Percentiles rank a stretch among this genome's conserved stretches.
Conservation (phyloP, 2,113 vertebrate genomes). For the Alligator sinensis region DNA sequence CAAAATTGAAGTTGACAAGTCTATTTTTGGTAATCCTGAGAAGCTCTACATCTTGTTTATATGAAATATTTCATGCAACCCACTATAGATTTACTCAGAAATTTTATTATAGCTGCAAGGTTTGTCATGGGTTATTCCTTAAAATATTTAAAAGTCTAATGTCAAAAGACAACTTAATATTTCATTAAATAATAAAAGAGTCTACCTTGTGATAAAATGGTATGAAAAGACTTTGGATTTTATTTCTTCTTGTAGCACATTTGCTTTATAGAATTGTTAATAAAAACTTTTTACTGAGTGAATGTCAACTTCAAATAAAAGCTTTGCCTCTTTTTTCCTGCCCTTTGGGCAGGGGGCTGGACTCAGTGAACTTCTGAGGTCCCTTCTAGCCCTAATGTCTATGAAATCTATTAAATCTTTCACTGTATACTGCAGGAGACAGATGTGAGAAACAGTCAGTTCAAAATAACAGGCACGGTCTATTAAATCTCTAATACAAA, state of each 20-base stretch:
- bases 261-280: neutral
- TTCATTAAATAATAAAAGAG: neutral
- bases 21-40: neutral
- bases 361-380: too few relatives aligned
- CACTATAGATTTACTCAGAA: slow-evolving; percentile 20
- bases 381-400: too few relatives aligned
- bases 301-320: neutral
- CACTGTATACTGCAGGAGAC: neutral
- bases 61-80: slow-evolving; percentile 30
- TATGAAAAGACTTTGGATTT: neutral
- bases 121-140: neutral
- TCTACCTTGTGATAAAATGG: neutral
- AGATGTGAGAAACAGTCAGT: neutral
- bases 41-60: slow-evolving; percentile 8
- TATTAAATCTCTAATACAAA: neutral
- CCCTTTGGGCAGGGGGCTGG: too few relatives aligned
- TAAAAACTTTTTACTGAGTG: neutral
- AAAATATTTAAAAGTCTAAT: slow-evolving; percentile 1
- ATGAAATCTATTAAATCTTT: neutral
- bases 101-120: neutral
- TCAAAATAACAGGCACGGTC: neutral
- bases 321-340: too few relatives aligned
- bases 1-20: slow-evolving; percentile 27
- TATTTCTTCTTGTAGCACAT: neutral
- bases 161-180: slow-evolving; percentile 14